A percentile compares a stretch with the other conserved stretches of the same genome.
Evolutionary conservation across 2,888 invertebrate species (phyloP).

Genomic region (Cerastoderma edule): DNA sequence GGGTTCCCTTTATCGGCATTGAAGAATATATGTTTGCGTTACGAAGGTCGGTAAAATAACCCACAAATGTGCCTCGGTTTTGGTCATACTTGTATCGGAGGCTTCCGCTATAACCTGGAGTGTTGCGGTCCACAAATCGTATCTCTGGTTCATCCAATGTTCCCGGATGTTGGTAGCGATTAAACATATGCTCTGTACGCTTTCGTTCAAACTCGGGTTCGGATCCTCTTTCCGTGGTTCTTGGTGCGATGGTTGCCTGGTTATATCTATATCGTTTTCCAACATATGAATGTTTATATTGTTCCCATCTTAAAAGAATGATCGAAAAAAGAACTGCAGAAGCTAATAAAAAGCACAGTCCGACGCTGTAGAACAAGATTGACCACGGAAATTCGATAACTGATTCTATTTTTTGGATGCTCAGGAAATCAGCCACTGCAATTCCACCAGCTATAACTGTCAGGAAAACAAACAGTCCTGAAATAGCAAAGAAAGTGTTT

Average conservation of each 20-base stretch:
- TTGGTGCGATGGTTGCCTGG: background rate
- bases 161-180: too few species aligned
- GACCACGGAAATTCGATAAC: slow-evolving; percentile 57
- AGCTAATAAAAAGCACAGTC: slow-evolving; percentile 30
- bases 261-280: slow-evolving; percentile 29
- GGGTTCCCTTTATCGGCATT: background rate
- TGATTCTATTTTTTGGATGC: slow-evolving; percentile 30
- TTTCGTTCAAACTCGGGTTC: background rate
- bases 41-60: slow-evolving; percentile 1
- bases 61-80: slow-evolving; percentile 1
- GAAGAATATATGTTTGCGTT: background rate
- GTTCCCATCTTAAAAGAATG: slow-evolving; percentile 35
- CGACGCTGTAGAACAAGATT: slow-evolving; percentile 37
- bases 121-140: too few species aligned
- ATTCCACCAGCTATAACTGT: slow-evolving; percentile 38
- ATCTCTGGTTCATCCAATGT: too few species aligned
- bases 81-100: slow-evolving; percentile 6
- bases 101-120: slow-evolving; percentile 2
- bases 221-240: background rate
- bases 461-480: slow-evolving; percentile 39
- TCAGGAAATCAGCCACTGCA: slow-evolving; percentile 40
- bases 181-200: too few species aligned
- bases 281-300: slow-evolving; percentile 39
- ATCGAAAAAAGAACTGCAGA: slow-evolving; percentile 39
- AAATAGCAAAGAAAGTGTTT: too few species aligned